phyloP scores from a whole-genome alignment of 2,888 invertebrate species.

The Cynaeus angustus region DNA sequence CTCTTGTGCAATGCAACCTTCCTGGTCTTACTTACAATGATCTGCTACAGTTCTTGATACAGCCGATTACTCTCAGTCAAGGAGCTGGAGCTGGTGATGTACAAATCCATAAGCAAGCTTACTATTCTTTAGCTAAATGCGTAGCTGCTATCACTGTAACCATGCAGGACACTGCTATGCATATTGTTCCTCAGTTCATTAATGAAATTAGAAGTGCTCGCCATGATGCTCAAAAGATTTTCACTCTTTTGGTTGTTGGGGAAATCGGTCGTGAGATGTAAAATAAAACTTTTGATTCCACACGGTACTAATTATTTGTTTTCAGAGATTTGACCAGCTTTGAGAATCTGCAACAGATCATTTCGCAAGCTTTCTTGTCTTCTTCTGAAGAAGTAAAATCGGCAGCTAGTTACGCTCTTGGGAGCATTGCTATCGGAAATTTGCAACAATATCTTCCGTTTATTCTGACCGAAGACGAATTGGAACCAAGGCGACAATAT shows the following conservation, averaged over 20 bases:
- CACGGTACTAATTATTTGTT: slow-evolving; percentile 40
- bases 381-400: slow-evolving; percentile 97
- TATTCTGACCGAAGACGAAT: slow-evolving; percentile 93
- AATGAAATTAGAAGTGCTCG: slow-evolving; percentile 82
- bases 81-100: slow-evolving; percentile 43
- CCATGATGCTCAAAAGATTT: slow-evolving; percentile 89
- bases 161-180: slow-evolving; percentile 81
- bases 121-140: slow-evolving; percentile 96
- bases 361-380: slow-evolving; percentile 91
- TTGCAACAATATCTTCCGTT: slow-evolving; percentile 94
- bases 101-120: slow-evolving; percentile 81
- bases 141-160: slow-evolving; percentile 94
- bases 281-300: slow-evolving; percentile 67
- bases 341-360: slow-evolving; percentile 82
- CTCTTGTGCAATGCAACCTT: slow-evolving; percentile 89
- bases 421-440: slow-evolving; percentile 97
- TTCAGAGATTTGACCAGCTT: slow-evolving; percentile 86
- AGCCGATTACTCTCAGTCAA: slow-evolving; percentile 72
- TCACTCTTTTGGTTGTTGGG: slow-evolving; percentile 94
- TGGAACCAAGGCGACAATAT: slow-evolving; percentile 96
- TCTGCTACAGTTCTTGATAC: slow-evolving; percentile 81
- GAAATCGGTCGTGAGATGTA: slow-evolving; percentile 97
- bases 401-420: slow-evolving; percentile 97
- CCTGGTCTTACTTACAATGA: slow-evolving; percentile 84
- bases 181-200: slow-evolving; percentile 79